Conservation (phyloP, 2,888 invertebrate species). For the Sminthurides aquaticus region DNA sequence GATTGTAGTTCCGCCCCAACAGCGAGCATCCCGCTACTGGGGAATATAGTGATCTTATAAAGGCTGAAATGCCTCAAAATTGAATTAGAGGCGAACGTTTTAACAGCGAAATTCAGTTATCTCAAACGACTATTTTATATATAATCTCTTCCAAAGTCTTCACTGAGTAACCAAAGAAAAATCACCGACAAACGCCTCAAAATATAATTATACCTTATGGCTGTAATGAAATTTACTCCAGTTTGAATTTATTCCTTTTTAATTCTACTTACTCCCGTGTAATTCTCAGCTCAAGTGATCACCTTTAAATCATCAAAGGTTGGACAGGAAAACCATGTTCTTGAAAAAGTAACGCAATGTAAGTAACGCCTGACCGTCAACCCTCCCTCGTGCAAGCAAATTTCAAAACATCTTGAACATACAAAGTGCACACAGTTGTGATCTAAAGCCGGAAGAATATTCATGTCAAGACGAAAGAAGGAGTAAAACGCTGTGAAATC, state of each 20-base stretch:
- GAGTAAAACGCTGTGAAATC: too few species aligned
- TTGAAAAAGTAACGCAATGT: too few species aligned
- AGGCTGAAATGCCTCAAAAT: conserved; percentile 44
- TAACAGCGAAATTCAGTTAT: conserved; percentile 44
- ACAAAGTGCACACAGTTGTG: too few species aligned
- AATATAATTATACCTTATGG: conserved; percentile 42
- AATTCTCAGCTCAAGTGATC: too few species aligned
- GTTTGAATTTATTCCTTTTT: conserved; percentile 33
- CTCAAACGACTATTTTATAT: conserved; percentile 40
- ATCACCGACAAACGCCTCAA: conserved; percentile 41
- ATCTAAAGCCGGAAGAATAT: too few species aligned
- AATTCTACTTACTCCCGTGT: too few species aligned
- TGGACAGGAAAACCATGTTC: too few species aligned
- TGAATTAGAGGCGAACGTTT: conserved; percentile 45
- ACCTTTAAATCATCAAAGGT: too few species aligned
- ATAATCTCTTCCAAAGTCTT: conserved; percentile 24
- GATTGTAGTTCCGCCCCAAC: conserved; percentile 15
- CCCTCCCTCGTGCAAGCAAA: too few species aligned
- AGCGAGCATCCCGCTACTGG: conserved; percentile 18
- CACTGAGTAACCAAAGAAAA: conserved; percentile 24
- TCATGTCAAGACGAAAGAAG: too few species aligned
- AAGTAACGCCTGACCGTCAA: too few species aligned
- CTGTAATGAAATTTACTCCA: conserved; percentile 43
- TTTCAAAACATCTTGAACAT: too few species aligned
- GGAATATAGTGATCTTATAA: conserved; percentile 44